Conservation (phyloP, 2,113 vertebrate genomes). For the Melanocharis versteri region DNA sequence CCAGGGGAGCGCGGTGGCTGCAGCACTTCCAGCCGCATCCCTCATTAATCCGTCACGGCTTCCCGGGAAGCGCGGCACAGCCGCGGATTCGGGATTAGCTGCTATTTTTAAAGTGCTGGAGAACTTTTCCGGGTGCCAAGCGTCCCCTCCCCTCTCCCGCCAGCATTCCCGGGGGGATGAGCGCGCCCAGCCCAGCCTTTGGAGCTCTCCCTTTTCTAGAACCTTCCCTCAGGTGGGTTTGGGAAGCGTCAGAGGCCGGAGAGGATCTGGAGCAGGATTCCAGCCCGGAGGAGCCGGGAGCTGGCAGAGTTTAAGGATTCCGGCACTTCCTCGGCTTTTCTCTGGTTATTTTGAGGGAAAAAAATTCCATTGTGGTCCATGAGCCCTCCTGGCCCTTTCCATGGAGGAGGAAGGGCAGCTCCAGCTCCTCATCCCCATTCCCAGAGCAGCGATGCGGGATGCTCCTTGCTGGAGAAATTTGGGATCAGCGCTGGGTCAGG, state of each 20-base stretch:
- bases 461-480: not conserved
- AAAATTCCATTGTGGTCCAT: rapidly evolving
- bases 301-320: rapidly evolving
- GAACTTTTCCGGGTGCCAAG: not conserved
- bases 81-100: not conserved
- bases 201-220: not conserved
- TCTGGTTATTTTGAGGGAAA: not conserved
- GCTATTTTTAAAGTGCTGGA: not conserved
- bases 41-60: constrained; percentile 58
- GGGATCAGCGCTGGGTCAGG: not conserved
- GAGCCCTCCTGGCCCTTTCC: not conserved
- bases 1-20: constrained; percentile 38
- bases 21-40: constrained; percentile 59
- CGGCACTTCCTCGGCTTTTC: not conserved
- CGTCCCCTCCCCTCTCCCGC: not conserved
- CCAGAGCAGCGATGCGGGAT: rapidly evolving
- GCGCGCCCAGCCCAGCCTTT: rapidly evolving
- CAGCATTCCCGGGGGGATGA: not conserved
- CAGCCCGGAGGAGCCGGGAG: rapidly evolving
- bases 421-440: not conserved
- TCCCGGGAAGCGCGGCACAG: not conserved
- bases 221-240: not conserved
- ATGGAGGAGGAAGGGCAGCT: not conserved
- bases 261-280: not conserved
- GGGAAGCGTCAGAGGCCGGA: not conserved